Evolutionary conservation across 2,888 invertebrate species (phyloP).

Genomic region (Ophion obscuratus): DNA sequence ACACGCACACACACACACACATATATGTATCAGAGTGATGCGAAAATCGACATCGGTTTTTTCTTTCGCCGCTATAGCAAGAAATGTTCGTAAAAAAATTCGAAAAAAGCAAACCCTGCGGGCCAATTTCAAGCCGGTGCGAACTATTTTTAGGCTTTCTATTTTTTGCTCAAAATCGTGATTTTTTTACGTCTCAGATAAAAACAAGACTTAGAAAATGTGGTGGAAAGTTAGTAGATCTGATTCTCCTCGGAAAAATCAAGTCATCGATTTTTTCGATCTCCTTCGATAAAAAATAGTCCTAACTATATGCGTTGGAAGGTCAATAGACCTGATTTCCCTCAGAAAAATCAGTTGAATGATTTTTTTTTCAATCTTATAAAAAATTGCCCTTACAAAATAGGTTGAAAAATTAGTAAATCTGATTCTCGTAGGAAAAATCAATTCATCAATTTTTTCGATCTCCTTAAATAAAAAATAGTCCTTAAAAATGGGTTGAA

Average conservation of each 20-base stretch:
- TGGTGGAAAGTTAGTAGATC: neutral
- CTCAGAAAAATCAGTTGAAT: neutral
- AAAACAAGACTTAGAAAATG: neutral
- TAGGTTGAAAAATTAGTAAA: neutral
- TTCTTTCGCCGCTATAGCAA: neutral
- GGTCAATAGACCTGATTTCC: neutral
- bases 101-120: neutral
- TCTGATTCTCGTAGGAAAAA: neutral
- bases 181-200: too few species aligned
- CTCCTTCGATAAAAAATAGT: too few species aligned
- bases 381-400: neutral
- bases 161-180: too few species aligned
- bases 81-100: neutral
- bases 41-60: neutral
- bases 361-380: neutral
- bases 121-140: too few species aligned
- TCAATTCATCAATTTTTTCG: neutral
- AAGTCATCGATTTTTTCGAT: too few species aligned
- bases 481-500: neutral
- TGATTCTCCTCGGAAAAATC: neutral
- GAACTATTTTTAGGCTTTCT: too few species aligned
- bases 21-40: neutral
- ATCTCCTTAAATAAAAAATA: neutral
- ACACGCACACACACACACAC: neutral
- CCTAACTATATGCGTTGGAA: too few species aligned